phyloP scores from a whole-genome alignment of 2,888 invertebrate species.

The Sesia apiformis region DNA sequence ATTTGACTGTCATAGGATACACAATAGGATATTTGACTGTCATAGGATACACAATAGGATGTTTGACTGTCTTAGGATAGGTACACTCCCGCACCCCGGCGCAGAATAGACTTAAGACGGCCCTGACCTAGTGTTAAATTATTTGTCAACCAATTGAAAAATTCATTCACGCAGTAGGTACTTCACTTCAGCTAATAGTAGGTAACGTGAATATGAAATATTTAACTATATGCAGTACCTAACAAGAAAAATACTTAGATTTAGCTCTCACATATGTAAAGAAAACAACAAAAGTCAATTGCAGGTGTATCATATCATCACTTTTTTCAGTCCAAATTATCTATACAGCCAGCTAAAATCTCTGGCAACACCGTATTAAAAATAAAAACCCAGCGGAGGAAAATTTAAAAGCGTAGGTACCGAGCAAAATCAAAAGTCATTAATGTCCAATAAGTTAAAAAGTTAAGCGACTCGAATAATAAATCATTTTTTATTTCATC shows the following conservation, averaged over 20 bases:
- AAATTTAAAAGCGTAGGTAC: conserved; percentile 43
- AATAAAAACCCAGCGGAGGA: conserved; percentile 27
- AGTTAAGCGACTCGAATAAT: conserved; percentile 61
- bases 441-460: conserved; percentile 72
- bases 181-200: too few species aligned
- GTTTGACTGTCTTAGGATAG: too few species aligned
- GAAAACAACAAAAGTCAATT: background rate
- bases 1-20: too few species aligned
- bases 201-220: too few species aligned
- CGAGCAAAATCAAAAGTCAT: conserved; percentile 68
- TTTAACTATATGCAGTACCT: background rate
- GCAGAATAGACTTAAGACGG: too few species aligned
- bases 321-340: conserved; percentile 10
- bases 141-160: too few species aligned
- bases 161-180: too few species aligned
- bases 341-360: conserved; percentile 4
- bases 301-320: background rate
- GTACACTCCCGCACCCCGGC: too few species aligned
- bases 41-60: too few species aligned
- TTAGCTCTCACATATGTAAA: background rate
- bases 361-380: conserved; percentile 36
- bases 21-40: too few species aligned
- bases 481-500: conserved; percentile 72
- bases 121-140: too few species aligned
- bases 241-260: background rate